Base-by-base conservation (phyloP, 2,888 invertebrate species). In the Hemithea aestivaria region DNA sequence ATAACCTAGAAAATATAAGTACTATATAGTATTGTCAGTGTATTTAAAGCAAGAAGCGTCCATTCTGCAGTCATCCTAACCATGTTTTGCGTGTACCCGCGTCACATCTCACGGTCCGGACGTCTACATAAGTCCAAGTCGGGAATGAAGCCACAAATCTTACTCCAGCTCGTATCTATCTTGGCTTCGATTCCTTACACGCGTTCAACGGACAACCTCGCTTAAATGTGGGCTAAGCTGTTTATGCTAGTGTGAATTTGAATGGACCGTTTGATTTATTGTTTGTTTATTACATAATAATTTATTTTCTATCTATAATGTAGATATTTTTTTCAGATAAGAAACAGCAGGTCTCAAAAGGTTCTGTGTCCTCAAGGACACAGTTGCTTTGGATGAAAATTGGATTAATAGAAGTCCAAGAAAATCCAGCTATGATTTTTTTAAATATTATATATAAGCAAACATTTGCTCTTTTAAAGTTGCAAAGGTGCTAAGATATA, bases 131-230 rank as follows among this genome's bases (percentile, higher is more conserved):
- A 79, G 62, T 83, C 73, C 63, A 27, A 31, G 58, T 55, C 57
- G 40, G 62, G 70, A 75, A 82, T 78, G 76, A 76, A 81, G 80
- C 63, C 67, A 77, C 82, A 82, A 82, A 81, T 81, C 78, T 63
- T 46, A 45, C 52, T 50, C 40, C 53, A 46, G 55, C 62, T 29
- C 37, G 29, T 63, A 68, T 71, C 65, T 64, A 66, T 67, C 61
- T 63, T 47, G 37, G 49, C 41, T 49, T 54, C 60, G 54, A 61
- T 64, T 56, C 59, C 58, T 52, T 56, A 54, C 60, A 56, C 55
- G 60, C 56, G 30, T 22, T 25, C 36, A 42, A 41, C 33, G 37
- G 39, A 39, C 35, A 41, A 33, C 40, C 47, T 50, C 37, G 40
- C 23, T 27, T 35, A 36, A 32, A 51, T 42, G 49, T 51, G 39